Conservation (phyloP, 2,113 vertebrate genomes). For the Archocentrus centrarchus region DNA sequence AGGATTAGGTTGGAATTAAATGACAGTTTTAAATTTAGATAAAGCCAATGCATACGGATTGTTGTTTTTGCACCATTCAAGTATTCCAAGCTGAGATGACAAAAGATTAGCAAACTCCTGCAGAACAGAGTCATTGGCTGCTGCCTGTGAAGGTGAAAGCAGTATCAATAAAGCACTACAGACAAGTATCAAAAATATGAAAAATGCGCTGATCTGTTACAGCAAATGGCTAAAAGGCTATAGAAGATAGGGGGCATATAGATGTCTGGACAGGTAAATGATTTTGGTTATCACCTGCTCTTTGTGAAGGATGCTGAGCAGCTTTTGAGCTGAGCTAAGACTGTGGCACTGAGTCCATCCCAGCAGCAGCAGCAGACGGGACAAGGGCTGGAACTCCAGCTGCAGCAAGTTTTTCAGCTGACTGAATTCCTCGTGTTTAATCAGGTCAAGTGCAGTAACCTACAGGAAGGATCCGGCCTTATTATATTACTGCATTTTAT, state of each 20-base stretch:
- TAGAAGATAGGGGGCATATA: neutral
- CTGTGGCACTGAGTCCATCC: conserved; percentile 94
- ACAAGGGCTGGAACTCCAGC: conserved; percentile 89
- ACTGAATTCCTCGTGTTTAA: conserved; percentile 90
- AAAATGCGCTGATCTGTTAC: neutral
- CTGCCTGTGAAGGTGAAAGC: conserved; percentile 66
- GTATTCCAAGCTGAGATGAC: conserved; percentile 87
- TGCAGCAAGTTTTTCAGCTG: conserved; percentile 83
- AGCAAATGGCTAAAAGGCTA: neutral
- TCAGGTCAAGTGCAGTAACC: conserved; percentile 91
- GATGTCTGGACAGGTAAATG: neutral
- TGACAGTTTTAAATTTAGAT: neutral
- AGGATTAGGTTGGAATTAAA: neutral
- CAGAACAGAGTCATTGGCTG: conserved; percentile 85
- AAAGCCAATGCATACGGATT: conserved; percentile 57
- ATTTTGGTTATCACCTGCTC: conserved; percentile 80
- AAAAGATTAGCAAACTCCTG: conserved; percentile 89
- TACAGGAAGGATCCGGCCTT: conserved; percentile 55
- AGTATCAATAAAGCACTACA: neutral
- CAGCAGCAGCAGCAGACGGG: conserved; percentile 90
- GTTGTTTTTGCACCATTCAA: conserved; percentile 94
- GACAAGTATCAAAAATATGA: neutral
- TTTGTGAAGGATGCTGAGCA: conserved; percentile 87
- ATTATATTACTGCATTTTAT: conserved; percentile 23
- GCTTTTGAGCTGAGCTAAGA: conserved; percentile 85